Percentiles rank a stretch among this genome's conserved stretches.
Conservation (phyloP, 2,113 vertebrate species). For the Dinomys branickii region DNA sequence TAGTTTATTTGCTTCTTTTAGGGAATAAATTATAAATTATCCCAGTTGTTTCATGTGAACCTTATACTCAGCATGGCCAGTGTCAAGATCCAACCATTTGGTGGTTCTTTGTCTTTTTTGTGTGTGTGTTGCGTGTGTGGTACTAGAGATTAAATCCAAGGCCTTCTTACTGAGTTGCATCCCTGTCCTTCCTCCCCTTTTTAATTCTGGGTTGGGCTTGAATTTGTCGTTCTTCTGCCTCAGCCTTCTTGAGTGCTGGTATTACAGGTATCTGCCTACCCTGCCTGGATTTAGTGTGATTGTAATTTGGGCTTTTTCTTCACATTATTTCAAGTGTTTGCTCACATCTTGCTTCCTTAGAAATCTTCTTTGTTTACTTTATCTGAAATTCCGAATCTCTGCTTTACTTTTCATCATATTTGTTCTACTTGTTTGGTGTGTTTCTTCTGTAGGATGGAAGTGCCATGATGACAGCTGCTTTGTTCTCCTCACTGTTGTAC, state of each 20-base stretch:
- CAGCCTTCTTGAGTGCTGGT: background rate
- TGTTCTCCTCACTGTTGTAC: background rate
- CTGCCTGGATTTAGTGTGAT: background rate
- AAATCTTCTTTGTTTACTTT: conserved; percentile 4
- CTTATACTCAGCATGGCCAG: background rate
- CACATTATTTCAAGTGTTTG: background rate
- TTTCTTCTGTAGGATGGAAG: background rate
- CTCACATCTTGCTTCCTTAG: background rate
- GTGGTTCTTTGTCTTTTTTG: too few species aligned
- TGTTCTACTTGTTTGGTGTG: conserved; percentile 42
- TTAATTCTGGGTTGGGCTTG: background rate
- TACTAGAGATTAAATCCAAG: background rate
- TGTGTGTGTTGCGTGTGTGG: background rate
- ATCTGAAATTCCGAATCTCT: background rate
- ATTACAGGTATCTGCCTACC: background rate
- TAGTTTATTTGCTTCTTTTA: conserved; percentile 1
- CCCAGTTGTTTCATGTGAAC: background rate
- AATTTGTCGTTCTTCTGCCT: background rate
- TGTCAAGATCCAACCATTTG: background rate
- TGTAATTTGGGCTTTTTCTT: background rate
- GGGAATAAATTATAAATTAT: background rate
- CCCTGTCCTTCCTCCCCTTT: background rate
- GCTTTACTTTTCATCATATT: conserved; percentile 34
- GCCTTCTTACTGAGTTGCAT: background rate
- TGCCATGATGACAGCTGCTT: background rate